Conservation (phyloP, 2,797 vertebrate genomes). For the Crax fasciolata region DNA sequence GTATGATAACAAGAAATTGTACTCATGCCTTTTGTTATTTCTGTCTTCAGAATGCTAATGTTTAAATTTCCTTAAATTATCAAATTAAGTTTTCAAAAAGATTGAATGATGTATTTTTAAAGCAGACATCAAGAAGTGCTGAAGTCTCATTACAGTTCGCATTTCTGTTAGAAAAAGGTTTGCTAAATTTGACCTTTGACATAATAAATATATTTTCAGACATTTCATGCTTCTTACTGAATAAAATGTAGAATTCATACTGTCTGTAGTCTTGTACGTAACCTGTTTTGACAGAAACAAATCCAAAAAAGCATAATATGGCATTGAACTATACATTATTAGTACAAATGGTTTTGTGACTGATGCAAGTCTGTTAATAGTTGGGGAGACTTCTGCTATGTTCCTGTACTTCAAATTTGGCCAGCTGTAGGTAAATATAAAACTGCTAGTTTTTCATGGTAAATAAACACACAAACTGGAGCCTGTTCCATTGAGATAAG, state of each 20-base stretch:
- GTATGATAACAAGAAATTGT: background rate
- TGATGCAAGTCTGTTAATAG: background rate
- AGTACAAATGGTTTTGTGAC: background rate
- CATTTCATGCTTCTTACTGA: background rate
- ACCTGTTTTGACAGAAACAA: background rate
- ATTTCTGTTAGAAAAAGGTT: background rate
- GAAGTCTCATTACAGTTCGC: background rate
- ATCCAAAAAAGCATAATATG: background rate
- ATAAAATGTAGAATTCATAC: background rate
- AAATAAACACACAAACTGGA: background rate
- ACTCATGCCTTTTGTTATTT: background rate
- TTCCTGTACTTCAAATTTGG: background rate
- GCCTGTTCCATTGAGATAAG: slow-evolving; percentile 56
- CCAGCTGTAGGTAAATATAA: background rate
- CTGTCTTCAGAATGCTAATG: background rate
- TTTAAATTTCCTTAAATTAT: background rate
- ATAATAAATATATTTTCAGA: background rate
- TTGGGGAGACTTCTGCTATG: background rate
- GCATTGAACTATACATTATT: background rate
- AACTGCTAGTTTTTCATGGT: background rate
- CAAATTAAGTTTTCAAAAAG: background rate
- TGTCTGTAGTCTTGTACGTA: background rate
- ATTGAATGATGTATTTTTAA: background rate
- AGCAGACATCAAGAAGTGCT: background rate
- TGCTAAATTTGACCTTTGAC: background rate